Percentiles rank a stretch among this genome's conserved stretches.
Evolutionary conservation across 2,113 vertebrate genomes (phyloP).

Genomic region (Arenaria interpres): DNA sequence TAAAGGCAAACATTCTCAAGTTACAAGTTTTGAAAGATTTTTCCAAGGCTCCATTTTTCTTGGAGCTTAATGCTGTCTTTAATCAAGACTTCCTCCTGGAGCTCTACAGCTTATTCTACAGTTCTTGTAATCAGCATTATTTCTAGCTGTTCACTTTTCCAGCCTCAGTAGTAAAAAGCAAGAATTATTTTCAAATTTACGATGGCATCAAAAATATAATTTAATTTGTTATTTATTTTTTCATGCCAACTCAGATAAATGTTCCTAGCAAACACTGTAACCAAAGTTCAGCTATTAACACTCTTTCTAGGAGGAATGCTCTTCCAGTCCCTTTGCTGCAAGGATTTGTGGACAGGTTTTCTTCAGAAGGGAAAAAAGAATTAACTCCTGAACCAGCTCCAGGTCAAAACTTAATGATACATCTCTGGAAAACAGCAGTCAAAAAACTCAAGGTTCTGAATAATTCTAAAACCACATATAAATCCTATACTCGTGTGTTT

Average conservation of each 20-base stretch:
- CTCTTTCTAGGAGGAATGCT: not conserved
- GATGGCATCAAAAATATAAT: not conserved
- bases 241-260: not conserved
- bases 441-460: not conserved
- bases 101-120: not conserved
- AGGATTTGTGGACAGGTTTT: not conserved
- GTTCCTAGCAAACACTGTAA: not conserved
- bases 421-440: not conserved
- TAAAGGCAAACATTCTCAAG: constrained; percentile 38
- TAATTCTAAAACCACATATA: not conserved
- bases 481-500: not conserved
- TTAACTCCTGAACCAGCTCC: not conserved
- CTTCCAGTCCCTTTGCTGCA: not conserved
- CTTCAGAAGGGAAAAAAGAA: not conserved
- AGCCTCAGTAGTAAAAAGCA: not conserved
- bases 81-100: constrained; percentile 18
- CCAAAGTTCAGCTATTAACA: not conserved
- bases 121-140: not conserved
- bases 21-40: constrained; percentile 42
- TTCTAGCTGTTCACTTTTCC: not conserved
- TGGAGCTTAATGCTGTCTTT: not conserved
- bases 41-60: constrained; percentile 41
- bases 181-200: not conserved
- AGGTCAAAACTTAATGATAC: not conserved
- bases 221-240: not conserved